Evolutionary conservation across 2,888 invertebrate genomes (phyloP).

Genomic region (Mesochorus sp.): DNA sequence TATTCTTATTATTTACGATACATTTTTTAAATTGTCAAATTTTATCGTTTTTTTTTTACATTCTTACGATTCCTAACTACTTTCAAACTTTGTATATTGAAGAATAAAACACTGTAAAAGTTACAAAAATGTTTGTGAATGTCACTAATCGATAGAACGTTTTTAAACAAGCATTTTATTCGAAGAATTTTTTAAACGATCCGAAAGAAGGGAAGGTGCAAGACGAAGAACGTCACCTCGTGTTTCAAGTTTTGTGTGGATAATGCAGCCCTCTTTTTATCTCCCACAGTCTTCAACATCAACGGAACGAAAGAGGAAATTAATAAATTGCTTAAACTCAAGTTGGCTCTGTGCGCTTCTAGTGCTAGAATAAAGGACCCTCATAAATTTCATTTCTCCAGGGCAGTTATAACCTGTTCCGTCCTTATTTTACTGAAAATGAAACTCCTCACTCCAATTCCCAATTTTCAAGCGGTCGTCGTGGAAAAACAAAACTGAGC

Average conservation of each 20-base stretch:
- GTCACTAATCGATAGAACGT: background rate
- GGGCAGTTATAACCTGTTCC: conserved; percentile 53
- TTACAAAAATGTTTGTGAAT: too few relatives aligned
- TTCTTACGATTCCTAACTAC: too few relatives aligned
- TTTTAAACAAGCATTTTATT: background rate
- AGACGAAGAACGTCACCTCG: conserved; percentile 56
- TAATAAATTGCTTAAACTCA: conserved; percentile 80
- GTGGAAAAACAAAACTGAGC: conserved; percentile 16
- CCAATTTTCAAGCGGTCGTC: background rate
- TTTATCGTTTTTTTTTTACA: too few relatives aligned
- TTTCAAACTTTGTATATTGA: too few relatives aligned
- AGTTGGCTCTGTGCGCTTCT: conserved; percentile 72
- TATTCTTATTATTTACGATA: too few relatives aligned
- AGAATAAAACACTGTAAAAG: too few relatives aligned
- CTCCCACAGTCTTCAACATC: conserved; percentile 12
- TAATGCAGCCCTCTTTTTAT: background rate
- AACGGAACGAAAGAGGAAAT: conserved; percentile 75
- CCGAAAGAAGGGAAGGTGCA: background rate
- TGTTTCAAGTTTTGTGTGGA: too few relatives aligned
- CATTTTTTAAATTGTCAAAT: too few relatives aligned
- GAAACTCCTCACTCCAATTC: conserved; percentile 31
- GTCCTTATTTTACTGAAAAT: conserved; percentile 25
- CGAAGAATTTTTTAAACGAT: background rate
- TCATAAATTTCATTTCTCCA: conserved; percentile 78
- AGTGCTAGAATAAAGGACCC: conserved; percentile 77